Evolutionary conservation across 2,888 invertebrate genomes (phyloP).

Genomic region (Nomada lathburiana): DNA sequence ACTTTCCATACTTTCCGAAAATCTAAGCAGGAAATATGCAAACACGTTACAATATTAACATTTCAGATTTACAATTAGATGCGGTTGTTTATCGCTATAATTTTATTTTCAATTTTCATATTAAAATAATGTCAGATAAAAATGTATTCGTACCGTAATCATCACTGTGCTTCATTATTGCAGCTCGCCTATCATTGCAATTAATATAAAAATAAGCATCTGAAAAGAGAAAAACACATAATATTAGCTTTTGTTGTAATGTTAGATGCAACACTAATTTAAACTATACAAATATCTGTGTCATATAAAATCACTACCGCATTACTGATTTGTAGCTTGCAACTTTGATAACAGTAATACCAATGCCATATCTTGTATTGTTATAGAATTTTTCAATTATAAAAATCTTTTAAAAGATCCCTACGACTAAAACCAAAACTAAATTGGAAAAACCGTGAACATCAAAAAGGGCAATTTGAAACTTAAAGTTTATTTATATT

Average conservation of each 20-base stretch:
- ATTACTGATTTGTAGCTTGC: background rate
- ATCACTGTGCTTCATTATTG: no score
- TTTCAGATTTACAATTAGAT: conserved; percentile 2
- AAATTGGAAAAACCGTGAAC: background rate
- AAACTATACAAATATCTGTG: background rate
- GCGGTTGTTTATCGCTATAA: background rate
- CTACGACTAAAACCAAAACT: background rate
- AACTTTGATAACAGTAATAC: background rate
- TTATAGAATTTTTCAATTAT: background rate
- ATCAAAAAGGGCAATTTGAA: background rate
- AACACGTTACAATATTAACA: no score
- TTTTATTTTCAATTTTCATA: background rate
- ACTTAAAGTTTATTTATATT: background rate
- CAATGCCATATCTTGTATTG: background rate
- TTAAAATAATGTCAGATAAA: background rate
- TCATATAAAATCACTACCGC: background rate
- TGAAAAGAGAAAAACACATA: background rate
- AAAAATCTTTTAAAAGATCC: background rate
- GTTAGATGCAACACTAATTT: background rate
- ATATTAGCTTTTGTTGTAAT: background rate
- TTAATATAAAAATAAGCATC: background rate
- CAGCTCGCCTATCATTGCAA: background rate
- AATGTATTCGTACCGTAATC: background rate
- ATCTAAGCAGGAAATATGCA: background rate
- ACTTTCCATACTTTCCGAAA: no score